Evolutionary conservation across 2,797 vertebrate genomes (phyloP).

Genomic region (Clarias platycephalus): DNA sequence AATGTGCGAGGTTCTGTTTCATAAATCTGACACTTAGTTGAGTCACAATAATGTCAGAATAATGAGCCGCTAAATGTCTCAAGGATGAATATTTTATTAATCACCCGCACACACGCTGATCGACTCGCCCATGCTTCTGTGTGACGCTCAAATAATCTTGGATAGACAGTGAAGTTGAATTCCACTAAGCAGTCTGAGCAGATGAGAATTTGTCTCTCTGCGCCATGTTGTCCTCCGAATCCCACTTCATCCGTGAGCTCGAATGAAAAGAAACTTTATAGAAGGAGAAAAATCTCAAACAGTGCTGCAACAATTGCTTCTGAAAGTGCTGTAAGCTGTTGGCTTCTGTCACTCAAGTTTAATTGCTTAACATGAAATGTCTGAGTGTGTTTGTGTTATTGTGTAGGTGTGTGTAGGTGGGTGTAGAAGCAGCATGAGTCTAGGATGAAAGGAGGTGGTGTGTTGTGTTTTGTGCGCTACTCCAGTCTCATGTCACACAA

Average conservation of each 20-base stretch:
- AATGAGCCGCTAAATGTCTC: conserved; percentile 42
- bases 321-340: conserved; percentile 5
- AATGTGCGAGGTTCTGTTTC: neutral
- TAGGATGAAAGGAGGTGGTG: conserved; percentile 18
- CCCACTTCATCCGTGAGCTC: neutral
- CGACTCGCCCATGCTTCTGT: conserved; percentile 25
- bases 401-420: neutral
- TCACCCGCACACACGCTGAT: conserved; percentile 39
- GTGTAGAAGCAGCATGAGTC: conserved; percentile 5
- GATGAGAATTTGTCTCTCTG: neutral
- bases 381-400: conserved; percentile 3
- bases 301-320: neutral
- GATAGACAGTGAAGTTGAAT: neutral
- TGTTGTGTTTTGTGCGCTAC: conserved; percentile 14
- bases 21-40: conserved; percentile 3
- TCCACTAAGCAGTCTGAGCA: neutral
- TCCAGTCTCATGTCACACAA: conserved; percentile 29
- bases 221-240: neutral
- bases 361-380: conserved; percentile 23
- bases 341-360: conserved; percentile 35
- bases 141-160: conserved; percentile 9
- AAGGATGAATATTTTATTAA: conserved; percentile 49
- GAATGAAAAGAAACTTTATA: neutral
- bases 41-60: conserved; percentile 43
- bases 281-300: neutral